These are phyloP conservation scores for Halcyon chelicuti DNA, from an alignment of 2,797 vertebrate species.

Conservation along the genomic window DNA sequence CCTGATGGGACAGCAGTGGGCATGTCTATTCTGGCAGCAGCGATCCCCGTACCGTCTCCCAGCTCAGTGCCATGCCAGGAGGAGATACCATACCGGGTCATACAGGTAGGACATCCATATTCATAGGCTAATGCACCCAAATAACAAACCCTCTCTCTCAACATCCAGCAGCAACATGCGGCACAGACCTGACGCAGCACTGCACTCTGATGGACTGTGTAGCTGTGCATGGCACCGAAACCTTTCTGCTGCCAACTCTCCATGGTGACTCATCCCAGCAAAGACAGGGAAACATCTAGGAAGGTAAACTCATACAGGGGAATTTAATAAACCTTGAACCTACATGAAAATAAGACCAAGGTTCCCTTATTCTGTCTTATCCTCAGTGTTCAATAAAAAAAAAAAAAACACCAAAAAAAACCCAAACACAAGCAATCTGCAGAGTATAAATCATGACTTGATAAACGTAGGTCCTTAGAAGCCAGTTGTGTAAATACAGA, in stretches of 20 bases:
- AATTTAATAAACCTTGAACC: conserved; percentile 13
- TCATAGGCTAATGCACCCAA: neutral
- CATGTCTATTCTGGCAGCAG: conserved; percentile 30
- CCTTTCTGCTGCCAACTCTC: fast-evolving
- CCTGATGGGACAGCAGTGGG: neutral
- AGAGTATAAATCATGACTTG: conserved; percentile 63
- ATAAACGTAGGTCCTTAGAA: conserved; percentile 71
- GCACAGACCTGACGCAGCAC: neutral
- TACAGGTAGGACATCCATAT: neutral
- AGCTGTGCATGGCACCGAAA: neutral
- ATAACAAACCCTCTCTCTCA: neutral
- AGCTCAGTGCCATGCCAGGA: neutral
- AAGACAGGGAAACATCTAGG: neutral
- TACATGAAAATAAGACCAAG: conserved; percentile 19
- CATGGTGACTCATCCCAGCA: neutral
- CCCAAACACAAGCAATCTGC: conserved; percentile 16
- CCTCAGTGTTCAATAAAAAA: neutral
- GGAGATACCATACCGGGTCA: neutral
- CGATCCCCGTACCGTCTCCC: fast-evolving
- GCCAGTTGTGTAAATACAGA: conserved; percentile 71
- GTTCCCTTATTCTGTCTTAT: conserved; percentile 19
- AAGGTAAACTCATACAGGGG: neutral
- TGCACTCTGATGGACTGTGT: fast-evolving
- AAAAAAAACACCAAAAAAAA: neutral
- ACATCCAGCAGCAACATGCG: neutral